These are phyloP conservation scores for Chelon auratus DNA, from an alignment of 2,797 vertebrate species.

Conservation along the genomic window DNA sequence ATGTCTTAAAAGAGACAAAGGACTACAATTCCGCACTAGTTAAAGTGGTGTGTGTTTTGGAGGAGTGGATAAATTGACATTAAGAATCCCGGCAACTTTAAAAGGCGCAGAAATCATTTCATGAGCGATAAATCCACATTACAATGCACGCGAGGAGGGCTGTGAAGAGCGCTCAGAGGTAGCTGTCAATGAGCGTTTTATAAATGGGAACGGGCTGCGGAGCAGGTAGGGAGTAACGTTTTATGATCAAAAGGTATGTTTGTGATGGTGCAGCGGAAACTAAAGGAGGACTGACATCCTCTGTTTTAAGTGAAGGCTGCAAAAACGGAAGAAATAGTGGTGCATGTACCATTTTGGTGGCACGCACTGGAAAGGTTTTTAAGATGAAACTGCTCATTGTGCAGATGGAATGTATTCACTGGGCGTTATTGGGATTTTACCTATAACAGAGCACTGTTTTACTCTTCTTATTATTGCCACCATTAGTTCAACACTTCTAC, in stretches of 20 bases:
- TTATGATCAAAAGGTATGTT: neutral
- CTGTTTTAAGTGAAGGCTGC: neutral
- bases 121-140: slow-evolving; percentile 43
- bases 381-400: neutral
- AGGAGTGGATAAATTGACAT: slow-evolving; percentile 56
- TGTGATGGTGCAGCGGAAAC: neutral
- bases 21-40: slow-evolving; percentile 50
- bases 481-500: too few species aligned
- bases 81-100: slow-evolving; percentile 54
- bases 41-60: slow-evolving; percentile 63
- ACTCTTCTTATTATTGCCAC: too few species aligned
- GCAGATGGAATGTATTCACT: neutral
- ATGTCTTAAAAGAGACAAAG: slow-evolving; percentile 76
- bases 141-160: neutral
- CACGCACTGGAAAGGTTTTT: neutral
- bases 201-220: slow-evolving; percentile 14
- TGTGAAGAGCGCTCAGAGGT: slow-evolving; percentile 24
- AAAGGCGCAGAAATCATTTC: slow-evolving; percentile 46
- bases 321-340: neutral
- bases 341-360: too few species aligned
- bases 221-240: neutral
- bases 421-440: too few species aligned
- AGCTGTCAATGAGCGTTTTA: slow-evolving; percentile 1
- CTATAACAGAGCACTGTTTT: too few species aligned
- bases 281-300: neutral